Conservation (phyloP, 2,888 invertebrate genomes). For the Epinotia ramella region DNA sequence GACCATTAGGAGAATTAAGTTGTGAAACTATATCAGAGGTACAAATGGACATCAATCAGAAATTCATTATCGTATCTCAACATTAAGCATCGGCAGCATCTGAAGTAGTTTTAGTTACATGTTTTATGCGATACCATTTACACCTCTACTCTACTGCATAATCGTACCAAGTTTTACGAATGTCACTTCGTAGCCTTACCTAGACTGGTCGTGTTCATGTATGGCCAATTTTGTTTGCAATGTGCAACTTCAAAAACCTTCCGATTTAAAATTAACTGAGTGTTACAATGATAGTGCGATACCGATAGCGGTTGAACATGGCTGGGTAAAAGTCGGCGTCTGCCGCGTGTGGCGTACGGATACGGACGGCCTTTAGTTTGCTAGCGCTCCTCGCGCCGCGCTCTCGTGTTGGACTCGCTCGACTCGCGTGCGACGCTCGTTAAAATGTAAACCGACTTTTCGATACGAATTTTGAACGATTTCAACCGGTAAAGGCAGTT, state of each 20-base stretch:
- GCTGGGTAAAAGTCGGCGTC: conserved; percentile 81
- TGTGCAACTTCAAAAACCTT: conserved; percentile 73
- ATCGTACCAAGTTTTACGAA: not conserved
- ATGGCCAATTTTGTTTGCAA: conserved; percentile 77
- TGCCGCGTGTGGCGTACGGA: conserved; percentile 70
- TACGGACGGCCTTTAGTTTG: conserved; percentile 74
- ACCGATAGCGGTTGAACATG: conserved; percentile 49
- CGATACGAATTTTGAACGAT: conserved; percentile 78
- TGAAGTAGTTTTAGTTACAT: no score
- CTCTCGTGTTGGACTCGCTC: conserved; percentile 66
- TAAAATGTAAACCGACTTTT: conserved; percentile 59
- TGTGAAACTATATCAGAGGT: not conserved
- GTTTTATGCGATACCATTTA: no score
- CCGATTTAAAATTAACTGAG: conserved; percentile 61
- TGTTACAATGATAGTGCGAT: conserved; percentile 37
- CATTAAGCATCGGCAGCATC: conserved; percentile 1
- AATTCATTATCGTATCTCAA: conserved; percentile 8
- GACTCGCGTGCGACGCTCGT: conserved; percentile 52
- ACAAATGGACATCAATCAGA: conserved; percentile 15
- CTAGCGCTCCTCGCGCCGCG: conserved; percentile 81
- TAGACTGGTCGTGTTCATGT: conserved; percentile 64
- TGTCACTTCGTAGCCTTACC: conserved; percentile 76
- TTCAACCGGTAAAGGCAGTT: conserved; percentile 78
- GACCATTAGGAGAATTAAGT: conserved; percentile 1
- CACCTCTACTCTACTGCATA: no score